Percentiles rank a stretch among this genome's conserved stretches.
Evolutionary conservation across 2,113 vertebrate species (phyloP).

Genomic region (Xenus cinereus): DNA sequence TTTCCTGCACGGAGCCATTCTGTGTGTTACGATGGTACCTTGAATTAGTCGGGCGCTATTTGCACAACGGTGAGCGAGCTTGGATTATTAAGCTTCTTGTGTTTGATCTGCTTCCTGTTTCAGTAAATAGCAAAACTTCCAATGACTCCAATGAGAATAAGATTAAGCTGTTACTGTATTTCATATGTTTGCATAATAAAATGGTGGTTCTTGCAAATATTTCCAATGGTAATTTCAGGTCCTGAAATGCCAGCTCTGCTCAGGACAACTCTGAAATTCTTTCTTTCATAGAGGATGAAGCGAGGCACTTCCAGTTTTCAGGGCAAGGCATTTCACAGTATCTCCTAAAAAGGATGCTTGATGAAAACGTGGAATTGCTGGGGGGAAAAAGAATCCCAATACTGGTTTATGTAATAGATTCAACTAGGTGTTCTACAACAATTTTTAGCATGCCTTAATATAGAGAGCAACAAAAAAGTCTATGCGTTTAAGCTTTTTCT

Average conservation of each 20-base stretch:
- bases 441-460: background rate
- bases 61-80: background rate
- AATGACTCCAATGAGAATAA: constrained; percentile 20
- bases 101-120: constrained; percentile 37
- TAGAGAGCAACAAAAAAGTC: background rate
- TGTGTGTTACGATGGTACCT: background rate
- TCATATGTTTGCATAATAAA: constrained; percentile 23
- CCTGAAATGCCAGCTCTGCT: background rate
- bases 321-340: background rate
- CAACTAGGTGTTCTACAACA: background rate
- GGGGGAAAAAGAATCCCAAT: background rate
- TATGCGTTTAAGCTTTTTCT: background rate
- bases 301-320: background rate
- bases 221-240: background rate
- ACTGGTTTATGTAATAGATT: background rate
- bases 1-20: background rate
- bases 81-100: background rate
- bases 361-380: background rate
- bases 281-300: background rate
- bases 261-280: background rate
- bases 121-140: constrained; percentile 40
- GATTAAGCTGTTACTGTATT: constrained; percentile 46
- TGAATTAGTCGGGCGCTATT: background rate
- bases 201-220: background rate
- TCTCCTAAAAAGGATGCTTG: background rate